Evolutionary conservation across 1,140 invertebrate genomes (phyloP).

Genomic region (Pemphigus obesinymphae): DNA sequence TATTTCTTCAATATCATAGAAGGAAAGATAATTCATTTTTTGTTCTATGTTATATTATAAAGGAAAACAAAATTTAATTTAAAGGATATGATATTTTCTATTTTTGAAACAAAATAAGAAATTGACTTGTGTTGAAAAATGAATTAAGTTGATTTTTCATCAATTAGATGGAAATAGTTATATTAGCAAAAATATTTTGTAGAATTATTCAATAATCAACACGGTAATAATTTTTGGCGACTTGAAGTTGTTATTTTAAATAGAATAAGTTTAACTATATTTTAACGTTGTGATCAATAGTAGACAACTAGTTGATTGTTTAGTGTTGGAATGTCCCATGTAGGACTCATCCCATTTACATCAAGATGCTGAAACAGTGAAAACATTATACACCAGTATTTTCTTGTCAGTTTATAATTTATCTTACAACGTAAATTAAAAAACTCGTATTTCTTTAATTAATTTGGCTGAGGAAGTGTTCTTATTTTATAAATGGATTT

Average conservation of each 20-base stretch:
- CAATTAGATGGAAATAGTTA: neutral
- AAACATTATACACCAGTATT: constrained; percentile 39
- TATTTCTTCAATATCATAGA: neutral
- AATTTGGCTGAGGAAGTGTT: constrained; percentile 31
- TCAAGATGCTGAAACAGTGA: constrained; percentile 37
- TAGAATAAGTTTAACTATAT: neutral
- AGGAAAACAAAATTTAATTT: neutral
- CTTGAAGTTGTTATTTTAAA: neutral
- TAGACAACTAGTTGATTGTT: constrained; percentile 30
- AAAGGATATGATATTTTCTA: neutral
- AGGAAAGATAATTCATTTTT: constrained; percentile 44
- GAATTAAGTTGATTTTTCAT: neutral
- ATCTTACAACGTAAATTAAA: constrained; percentile 7
- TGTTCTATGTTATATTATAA: neutral
- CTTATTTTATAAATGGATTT: constrained; percentile 21
- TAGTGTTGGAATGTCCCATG: constrained; percentile 27
- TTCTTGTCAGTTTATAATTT: constrained; percentile 16
- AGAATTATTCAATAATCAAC: neutral
- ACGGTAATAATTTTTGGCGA: neutral
- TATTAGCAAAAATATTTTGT: neutral
- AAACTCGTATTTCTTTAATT: constrained; percentile 18
- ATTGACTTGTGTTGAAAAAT: neutral
- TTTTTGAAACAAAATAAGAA: neutral
- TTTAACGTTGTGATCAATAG: constrained; percentile 23
- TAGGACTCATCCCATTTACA: constrained; percentile 37